These are phyloP conservation scores for Tribolium freemani DNA, from an alignment of 2,888 invertebrate species.

Conservation along the genomic window DNA sequence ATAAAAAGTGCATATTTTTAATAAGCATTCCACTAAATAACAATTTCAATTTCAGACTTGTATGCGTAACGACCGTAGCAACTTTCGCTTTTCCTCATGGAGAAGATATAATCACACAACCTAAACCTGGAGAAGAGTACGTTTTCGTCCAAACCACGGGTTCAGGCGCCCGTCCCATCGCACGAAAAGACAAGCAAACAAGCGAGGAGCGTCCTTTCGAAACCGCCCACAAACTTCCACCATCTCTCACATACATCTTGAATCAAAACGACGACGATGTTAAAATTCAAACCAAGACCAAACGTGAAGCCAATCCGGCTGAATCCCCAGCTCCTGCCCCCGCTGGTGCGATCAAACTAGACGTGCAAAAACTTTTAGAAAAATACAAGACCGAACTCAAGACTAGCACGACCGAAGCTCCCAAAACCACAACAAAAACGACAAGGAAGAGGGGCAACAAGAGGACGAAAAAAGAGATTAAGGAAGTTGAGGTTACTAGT, in stretches of 20 bases:
- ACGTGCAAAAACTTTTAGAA: constrained; percentile 60
- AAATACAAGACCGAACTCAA: constrained; percentile 62
- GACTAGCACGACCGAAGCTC: constrained; percentile 52
- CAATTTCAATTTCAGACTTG: constrained; percentile 17
- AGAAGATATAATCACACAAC: constrained; percentile 67
- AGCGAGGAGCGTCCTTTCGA: constrained; percentile 71
- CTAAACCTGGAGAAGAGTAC: constrained; percentile 77
- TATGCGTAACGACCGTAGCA: constrained; percentile 8
- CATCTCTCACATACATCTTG: constrained; percentile 63
- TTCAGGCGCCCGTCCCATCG: constrained; percentile 61
- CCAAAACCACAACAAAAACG: constrained; percentile 43
- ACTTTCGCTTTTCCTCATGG: constrained; percentile 19
- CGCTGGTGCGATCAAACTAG: constrained; percentile 63
- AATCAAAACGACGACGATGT: constrained; percentile 63
- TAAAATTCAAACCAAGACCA: constrained; percentile 46
- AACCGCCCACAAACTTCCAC: constrained; percentile 80
- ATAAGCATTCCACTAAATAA: not conserved
- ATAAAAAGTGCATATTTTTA: not conserved
- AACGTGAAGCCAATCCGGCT: constrained; percentile 56
- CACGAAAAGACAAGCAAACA: constrained; percentile 61
- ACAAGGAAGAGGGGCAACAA: constrained; percentile 42
- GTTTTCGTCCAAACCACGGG: constrained; percentile 73
- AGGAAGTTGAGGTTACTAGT: constrained; percentile 68
- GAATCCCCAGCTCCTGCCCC: constrained; percentile 62
- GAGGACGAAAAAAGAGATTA: constrained; percentile 60